Evolutionary conservation across 2,888 invertebrate species (phyloP).

Genomic region (Helicoverpa assulta): DNA sequence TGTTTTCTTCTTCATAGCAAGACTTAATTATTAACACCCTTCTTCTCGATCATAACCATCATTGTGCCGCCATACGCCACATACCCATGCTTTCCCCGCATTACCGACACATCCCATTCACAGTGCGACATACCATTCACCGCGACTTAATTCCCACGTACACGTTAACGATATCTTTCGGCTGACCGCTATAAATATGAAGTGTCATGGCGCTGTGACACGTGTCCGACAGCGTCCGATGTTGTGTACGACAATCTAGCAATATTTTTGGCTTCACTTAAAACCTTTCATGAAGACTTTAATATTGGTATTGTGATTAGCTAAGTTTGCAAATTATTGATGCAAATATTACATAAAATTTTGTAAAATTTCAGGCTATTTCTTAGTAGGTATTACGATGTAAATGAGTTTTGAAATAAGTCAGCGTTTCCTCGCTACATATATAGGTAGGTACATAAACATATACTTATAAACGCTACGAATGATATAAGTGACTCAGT

Average conservation of each 20-base stretch:
- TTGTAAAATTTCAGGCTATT: too few relatives aligned
- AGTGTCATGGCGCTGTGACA: conserved; percentile 36
- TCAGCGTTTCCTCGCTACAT: too few relatives aligned
- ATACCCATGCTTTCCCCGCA: conserved; percentile 42
- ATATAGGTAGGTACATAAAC: too few relatives aligned
- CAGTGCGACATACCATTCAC: conserved; percentile 26
- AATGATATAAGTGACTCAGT: conserved; percentile 30
- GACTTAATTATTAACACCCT: too few relatives aligned
- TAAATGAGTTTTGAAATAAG: too few relatives aligned
- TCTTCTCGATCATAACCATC: too few relatives aligned
- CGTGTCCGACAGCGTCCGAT: conserved; percentile 38
- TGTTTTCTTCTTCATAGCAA: too few relatives aligned
- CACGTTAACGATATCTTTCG: conserved; percentile 51
- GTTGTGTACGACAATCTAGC: not conserved
- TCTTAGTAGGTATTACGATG: too few relatives aligned
- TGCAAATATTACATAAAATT: too few relatives aligned
- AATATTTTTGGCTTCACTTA: not conserved
- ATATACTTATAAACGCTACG: not conserved
- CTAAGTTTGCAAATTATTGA: too few relatives aligned
- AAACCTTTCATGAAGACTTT: not conserved
- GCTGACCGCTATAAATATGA: conserved; percentile 55
- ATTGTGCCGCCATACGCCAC: not conserved
- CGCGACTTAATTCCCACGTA: conserved; percentile 44
- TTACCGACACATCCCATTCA: conserved; percentile 21
- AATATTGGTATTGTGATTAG: not conserved